Evolutionary conservation across 2,113 vertebrate genomes (phyloP), one percentile per base, ranked within the genome.

Genomic region (Rafetus swinhoei): DNA sequence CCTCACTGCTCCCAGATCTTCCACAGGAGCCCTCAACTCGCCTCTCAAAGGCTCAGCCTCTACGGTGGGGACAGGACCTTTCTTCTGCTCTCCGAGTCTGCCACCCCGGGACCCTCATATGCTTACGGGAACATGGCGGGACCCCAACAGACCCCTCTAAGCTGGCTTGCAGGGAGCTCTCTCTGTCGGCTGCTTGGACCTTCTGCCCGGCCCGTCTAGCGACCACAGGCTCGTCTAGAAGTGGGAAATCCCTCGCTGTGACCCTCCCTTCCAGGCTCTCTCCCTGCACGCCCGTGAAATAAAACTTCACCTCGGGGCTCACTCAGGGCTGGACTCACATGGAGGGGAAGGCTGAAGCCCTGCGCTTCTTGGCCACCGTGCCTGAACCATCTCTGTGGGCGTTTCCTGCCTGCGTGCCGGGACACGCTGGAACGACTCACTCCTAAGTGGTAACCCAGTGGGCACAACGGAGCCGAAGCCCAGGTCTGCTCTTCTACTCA

Each of bases 61-160:
- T 35, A 21, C 54, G 35, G 54, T 25, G 1, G 80, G n/a, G n/a
- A 35, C 12, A 15, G 6, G 45, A 52, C 45, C 56, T 72, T 72
- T 84, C 82, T n/a, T 59, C 3, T 55, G 32, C 2, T 0, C 24
- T 57, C 87, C 82, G 32, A 0, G 0, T 0, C 21, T 0, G 32
- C 0, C 55, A 50, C 25, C 81, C 19, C 1, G 50, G 77, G 90
- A 11, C 13, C 39, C 77, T 21, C 59, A 84, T 2, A 5, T 53
- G 62, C 24, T 14, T 35, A 3, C 59, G 9, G 3, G 16, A 15
- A n/a, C 5, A 0, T 0, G 24, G 29, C 45, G 53, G 62, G 0
- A 0, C 3, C 18, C 21, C 57, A 1, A 9, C 85, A 57, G 52
- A 7, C 24, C 0, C 52, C 82, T 3, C 55, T 13, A 1, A 2